Conservation (phyloP, 2,888 invertebrate species). For the Carabus problematicus region DNA sequence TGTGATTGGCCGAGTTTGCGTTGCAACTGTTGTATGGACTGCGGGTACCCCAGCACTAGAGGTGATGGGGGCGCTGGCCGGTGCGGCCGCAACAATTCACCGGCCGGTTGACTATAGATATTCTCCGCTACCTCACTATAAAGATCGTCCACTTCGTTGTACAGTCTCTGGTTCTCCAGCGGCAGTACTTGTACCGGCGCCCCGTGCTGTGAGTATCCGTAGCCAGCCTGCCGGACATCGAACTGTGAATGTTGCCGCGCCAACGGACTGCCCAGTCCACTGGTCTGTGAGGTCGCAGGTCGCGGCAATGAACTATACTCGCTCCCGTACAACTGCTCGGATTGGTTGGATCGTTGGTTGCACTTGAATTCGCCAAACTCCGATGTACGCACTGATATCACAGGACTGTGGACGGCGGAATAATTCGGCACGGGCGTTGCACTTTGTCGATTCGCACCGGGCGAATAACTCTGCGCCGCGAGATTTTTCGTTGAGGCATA, state of each 20-base stretch:
- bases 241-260: slow-evolving; percentile 17
- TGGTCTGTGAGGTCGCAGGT: background rate
- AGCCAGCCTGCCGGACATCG: slow-evolving; percentile 9
- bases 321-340: background rate
- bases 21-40: slow-evolving; percentile 59
- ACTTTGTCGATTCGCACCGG: background rate
- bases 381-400: slow-evolving; percentile 39
- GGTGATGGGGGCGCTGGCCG: slow-evolving; percentile 59
- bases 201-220: slow-evolving; percentile 44
- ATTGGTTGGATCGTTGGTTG: slow-evolving; percentile 47
- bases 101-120: slow-evolving; percentile 56
- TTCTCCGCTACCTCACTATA: slow-evolving; percentile 58
- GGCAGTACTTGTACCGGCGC: slow-evolving; percentile 45
- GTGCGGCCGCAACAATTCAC: slow-evolving; percentile 56
- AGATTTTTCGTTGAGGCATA: background rate
- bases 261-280: background rate
- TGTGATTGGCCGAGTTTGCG: slow-evolving; percentile 57
- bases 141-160: slow-evolving; percentile 52
- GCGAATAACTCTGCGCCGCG: background rate
- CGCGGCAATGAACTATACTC: slow-evolving; percentile 22
- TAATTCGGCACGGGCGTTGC: too few species aligned
- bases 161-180: slow-evolving; percentile 47
- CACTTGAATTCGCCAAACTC: slow-evolving; percentile 53
- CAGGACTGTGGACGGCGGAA: too few species aligned
- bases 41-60: slow-evolving; percentile 53